Evolutionary conservation across 2,888 invertebrate species (phyloP), one percentile per base, ranked within the genome.

Genomic region (Andrena marginata): DNA sequence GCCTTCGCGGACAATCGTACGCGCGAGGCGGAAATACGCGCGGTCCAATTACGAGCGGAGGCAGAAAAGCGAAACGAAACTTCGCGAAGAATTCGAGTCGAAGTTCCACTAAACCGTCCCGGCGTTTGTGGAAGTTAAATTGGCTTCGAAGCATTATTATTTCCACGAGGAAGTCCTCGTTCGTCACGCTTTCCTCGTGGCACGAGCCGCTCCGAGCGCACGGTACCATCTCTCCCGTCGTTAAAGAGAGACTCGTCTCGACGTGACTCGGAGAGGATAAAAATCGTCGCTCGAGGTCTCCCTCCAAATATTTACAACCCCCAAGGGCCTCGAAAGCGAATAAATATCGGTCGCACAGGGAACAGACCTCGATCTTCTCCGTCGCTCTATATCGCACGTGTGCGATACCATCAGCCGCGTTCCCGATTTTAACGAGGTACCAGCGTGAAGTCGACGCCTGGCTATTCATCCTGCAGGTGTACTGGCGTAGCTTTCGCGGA

Each of bases 391-490:
- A 13, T 42, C 42, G 42, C 42, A 13, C 42, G 42, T 5, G 42
- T 42, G 42, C 42, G 42, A 42, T 16, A 42, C 42, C 16, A 16
- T 16, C 16, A 5, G 42, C 16, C 13, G 16, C 23, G 16, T 13
- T 8, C 5, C 8, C 33, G 26, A 54, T 78, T 65, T 79, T 56
- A 67, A 72, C 79, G 42, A 31, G 56, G 33, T 79, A 62, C 29
- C 60, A 31, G 16, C 49, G 33, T 7, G 48, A 80, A 62, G 29
- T 65, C 35, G 5, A 10, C 29, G 33, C 33, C 29, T 35, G n/a
- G 63, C 63, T 49, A 54, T 62, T 20, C 51, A 16, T 20, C 33
- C 31, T 13, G 79, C 80, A 69, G 73, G 69, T 73, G 69, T 33
- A 29, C 80, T 60, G 73, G 69, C 64, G 69, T 33, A 29, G 54